A percentile compares a stretch with the other conserved stretches of the same genome.
These are phyloP conservation scores for Spinus pinus DNA, from an alignment of 2,797 vertebrate genomes.

Conservation along the genomic window DNA sequence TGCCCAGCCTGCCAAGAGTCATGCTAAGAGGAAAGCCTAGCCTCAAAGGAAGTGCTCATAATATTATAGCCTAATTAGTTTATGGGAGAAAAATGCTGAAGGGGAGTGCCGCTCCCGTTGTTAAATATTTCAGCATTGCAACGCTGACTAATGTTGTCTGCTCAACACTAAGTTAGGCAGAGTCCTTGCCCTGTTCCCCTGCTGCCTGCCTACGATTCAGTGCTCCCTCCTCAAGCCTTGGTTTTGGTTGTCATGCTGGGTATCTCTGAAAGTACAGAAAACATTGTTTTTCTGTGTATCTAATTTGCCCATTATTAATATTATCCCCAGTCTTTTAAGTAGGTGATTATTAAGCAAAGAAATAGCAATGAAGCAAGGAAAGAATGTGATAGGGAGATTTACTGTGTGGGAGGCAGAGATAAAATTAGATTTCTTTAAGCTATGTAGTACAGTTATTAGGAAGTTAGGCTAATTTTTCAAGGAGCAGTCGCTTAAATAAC, in stretches of 20 bases:
- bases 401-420: conserved; percentile 60
- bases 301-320: conserved; percentile 61
- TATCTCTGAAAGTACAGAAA: conserved; percentile 13
- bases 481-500: conserved; percentile 46
- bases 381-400: conserved; percentile 52
- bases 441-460: conserved; percentile 57
- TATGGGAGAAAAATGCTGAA: conserved; percentile 38
- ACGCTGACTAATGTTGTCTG: not conserved
- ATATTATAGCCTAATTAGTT: conserved; percentile 59
- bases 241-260: conserved; percentile 2
- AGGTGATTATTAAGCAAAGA: conserved; percentile 61
- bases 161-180: not conserved
- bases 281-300: conserved; percentile 33
- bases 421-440: conserved; percentile 71
- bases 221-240: not conserved
- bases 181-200: not conserved
- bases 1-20: conserved; percentile 10
- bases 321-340: conserved; percentile 53
- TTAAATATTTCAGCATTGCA: conserved; percentile 23
- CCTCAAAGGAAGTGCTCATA: conserved; percentile 16
- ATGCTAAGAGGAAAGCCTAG: not conserved
- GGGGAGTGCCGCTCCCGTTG: not conserved
- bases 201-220: not conserved
- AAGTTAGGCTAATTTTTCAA: conserved; percentile 62
- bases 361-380: conserved; percentile 46